These are phyloP conservation scores for Platalea minor DNA, from an alignment of 2,797 vertebrate species.

Conservation along the genomic window DNA sequence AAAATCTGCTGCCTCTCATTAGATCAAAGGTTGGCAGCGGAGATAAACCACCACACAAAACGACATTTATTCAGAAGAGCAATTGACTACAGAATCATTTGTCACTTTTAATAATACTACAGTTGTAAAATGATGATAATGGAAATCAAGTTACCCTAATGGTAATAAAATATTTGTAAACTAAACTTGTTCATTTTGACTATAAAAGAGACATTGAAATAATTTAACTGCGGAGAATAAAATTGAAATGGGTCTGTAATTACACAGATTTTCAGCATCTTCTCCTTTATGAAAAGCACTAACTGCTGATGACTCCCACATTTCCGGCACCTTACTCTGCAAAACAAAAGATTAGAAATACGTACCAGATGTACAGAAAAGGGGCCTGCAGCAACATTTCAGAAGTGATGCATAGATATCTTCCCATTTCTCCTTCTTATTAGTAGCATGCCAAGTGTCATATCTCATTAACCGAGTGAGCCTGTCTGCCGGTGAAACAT, in stretches of 20 bases:
- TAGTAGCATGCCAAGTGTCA: slow-evolving; percentile 49
- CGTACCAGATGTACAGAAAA: slow-evolving; percentile 56
- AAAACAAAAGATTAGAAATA: slow-evolving; percentile 64
- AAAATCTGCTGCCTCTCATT: slow-evolving; percentile 35
- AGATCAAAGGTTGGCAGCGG: slow-evolving; percentile 59
- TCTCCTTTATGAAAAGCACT: slow-evolving; percentile 59
- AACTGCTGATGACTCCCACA: slow-evolving; percentile 39
- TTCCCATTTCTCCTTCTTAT: slow-evolving; percentile 54
- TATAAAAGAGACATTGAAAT: slow-evolving; percentile 70
- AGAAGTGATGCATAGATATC: slow-evolving; percentile 43
- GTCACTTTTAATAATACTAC: slow-evolving; percentile 69
- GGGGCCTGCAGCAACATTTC: slow-evolving; percentile 58
- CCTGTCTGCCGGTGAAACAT: not conserved
- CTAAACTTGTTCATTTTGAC: slow-evolving; percentile 65
- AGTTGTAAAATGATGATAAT: slow-evolving; percentile 66
- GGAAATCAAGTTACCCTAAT: slow-evolving; percentile 64
- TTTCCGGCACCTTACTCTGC: slow-evolving; percentile 36
- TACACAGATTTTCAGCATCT: slow-evolving; percentile 66
- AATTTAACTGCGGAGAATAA: slow-evolving; percentile 70
- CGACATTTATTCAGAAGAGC: slow-evolving; percentile 41
- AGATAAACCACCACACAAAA: slow-evolving; percentile 34
- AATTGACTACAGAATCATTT: slow-evolving; percentile 52
- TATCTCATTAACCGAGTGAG: slow-evolving; percentile 51
- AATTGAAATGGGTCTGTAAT: slow-evolving; percentile 72
- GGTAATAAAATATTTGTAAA: slow-evolving; percentile 76